Conservation (phyloP, 2,797 vertebrate genomes). For the Microctenopoma stevenorrisi region DNA sequence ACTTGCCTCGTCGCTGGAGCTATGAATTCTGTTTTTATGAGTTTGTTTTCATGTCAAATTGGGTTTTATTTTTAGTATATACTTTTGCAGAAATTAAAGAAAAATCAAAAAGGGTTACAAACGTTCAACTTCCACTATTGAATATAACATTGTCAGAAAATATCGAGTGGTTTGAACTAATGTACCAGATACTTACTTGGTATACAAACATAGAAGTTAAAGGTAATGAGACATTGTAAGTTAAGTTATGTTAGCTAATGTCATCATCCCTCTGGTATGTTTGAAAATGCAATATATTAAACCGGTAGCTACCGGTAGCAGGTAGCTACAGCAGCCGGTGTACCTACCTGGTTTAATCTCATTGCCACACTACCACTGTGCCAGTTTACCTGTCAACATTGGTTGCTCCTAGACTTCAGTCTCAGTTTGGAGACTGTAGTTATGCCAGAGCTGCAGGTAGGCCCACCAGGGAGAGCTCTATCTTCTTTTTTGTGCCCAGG, state of each 20-base stretch:
- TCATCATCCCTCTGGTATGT: conserved; percentile 44
- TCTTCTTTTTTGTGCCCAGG: conserved; percentile 46
- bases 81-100: too few relatives aligned
- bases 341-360: conserved; percentile 49
- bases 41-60: too few relatives aligned
- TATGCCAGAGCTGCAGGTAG: conserved; percentile 60
- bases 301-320: too few relatives aligned
- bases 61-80: too few relatives aligned
- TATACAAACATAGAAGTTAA: conserved; percentile 10
- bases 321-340: conserved; percentile 14
- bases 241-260: conserved; percentile 30
- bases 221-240: conserved; percentile 22
- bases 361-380: conserved; percentile 31
- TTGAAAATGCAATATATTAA: conserved; percentile 23
- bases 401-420: conserved; percentile 39
- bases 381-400: conserved; percentile 55
- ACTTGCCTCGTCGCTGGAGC: too few relatives aligned
- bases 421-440: conserved; percentile 42
- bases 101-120: too few relatives aligned
- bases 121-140: too few relatives aligned
- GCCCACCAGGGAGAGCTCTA: conserved; percentile 52
- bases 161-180: too few relatives aligned
- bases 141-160: too few relatives aligned
- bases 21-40: too few relatives aligned
- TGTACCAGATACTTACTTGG: not conserved